These are phyloP conservation scores for Polydrusus pterygomalis DNA, from an alignment of 2,888 invertebrate species.

Conservation along the genomic window DNA sequence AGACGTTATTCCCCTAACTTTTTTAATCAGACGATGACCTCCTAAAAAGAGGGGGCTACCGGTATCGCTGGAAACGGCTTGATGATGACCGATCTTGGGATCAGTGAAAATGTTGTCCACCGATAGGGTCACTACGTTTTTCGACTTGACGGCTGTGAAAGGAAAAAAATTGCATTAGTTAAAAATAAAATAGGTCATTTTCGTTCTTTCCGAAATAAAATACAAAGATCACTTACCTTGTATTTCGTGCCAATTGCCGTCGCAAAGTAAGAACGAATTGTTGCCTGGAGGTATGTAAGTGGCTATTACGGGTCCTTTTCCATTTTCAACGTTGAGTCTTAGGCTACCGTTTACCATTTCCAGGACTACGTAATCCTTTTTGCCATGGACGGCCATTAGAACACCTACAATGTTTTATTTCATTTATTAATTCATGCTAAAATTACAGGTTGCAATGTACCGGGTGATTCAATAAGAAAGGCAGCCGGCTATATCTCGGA, in stretches of 20 bases:
- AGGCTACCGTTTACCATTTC: conserved; percentile 92
- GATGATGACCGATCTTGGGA: conserved; percentile 79
- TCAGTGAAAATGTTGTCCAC: conserved; percentile 88
- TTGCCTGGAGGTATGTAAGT: conserved; percentile 78
- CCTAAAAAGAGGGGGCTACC: conserved; percentile 93
- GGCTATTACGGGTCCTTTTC: conserved; percentile 86
- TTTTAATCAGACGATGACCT: conserved; percentile 80
- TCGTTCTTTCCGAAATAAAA: too few species aligned
- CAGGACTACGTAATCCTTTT: conserved; percentile 87
- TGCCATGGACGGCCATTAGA: conserved; percentile 89
- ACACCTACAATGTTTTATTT: conserved; percentile 72
- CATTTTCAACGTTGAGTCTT: conserved; percentile 88
- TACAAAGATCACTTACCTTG: conserved; percentile 75
- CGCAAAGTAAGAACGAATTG: conserved; percentile 83
- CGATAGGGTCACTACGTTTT: conserved; percentile 90
- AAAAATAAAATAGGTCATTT: too few species aligned
- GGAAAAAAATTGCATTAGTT: too few species aligned
- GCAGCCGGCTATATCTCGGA: too few species aligned
- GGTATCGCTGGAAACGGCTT: conserved; percentile 83
- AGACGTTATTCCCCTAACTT: conserved; percentile 80
- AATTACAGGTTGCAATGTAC: too few species aligned
- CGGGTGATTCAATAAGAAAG: too few species aligned
- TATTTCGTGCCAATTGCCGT: conserved; percentile 96
- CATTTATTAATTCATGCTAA: too few species aligned
- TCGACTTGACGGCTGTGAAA: conserved; percentile 88